A percentile compares a stretch with the other conserved stretches of the same genome.
Conservation (phyloP, 2,888 invertebrate genomes). For the Andrena flavipes region DNA sequence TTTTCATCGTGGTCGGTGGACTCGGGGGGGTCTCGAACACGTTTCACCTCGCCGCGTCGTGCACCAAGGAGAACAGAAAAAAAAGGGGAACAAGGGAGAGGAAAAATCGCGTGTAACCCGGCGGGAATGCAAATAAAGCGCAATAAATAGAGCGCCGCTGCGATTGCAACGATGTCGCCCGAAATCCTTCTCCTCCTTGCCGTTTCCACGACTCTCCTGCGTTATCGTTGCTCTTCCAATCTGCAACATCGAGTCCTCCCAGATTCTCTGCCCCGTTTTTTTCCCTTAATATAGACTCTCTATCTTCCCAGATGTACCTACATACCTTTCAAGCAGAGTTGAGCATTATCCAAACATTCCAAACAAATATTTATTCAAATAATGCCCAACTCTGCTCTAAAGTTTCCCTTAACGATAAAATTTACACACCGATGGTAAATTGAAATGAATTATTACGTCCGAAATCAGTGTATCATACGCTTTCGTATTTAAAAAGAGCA, state of each 20-base stretch:
- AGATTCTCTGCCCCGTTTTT: neutral
- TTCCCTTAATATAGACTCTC: neutral
- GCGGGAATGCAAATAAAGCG: constrained; percentile 74
- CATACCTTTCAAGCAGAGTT: too few relatives aligned
- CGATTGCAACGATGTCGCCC: constrained; percentile 56
- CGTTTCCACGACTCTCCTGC: too few relatives aligned
- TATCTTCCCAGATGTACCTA: too few relatives aligned
- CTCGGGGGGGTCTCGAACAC: constrained; percentile 9
- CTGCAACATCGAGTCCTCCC: neutral
- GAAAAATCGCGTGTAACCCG: constrained; percentile 67
- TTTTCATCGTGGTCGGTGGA: constrained; percentile 40
- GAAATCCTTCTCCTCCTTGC: constrained; percentile 21
- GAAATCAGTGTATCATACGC: too few relatives aligned
- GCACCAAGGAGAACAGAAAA: constrained; percentile 10
- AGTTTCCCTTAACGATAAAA: too few relatives aligned
- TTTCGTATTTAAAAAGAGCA: too few relatives aligned
- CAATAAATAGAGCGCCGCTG: constrained; percentile 64
- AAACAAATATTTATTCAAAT: too few relatives aligned
- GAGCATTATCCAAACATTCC: too few relatives aligned
- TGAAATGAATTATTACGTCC: too few relatives aligned
- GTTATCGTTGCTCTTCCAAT: neutral
- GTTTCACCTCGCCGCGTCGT: constrained; percentile 18
- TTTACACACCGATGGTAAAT: too few relatives aligned
- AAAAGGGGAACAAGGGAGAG: constrained; percentile 40
- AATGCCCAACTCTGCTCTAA: too few relatives aligned